Conservation (phyloP, 2,888 invertebrate species). For the Shargacucullia verbasci region DNA sequence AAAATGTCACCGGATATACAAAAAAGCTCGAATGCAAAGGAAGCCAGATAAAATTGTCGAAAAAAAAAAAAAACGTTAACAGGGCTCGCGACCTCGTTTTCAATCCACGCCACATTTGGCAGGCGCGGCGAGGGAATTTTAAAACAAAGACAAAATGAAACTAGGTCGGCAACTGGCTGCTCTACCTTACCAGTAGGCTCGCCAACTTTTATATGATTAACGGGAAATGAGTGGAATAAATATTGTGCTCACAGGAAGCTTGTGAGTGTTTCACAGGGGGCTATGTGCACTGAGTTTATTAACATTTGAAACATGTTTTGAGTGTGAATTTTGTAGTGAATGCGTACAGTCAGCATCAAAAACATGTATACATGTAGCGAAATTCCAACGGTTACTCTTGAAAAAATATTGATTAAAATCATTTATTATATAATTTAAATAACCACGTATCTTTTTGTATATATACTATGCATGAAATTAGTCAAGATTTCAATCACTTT, state of each 20-base stretch:
- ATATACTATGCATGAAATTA: too few species aligned
- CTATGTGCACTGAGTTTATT: constrained; percentile 1
- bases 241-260: constrained; percentile 37
- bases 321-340: not conserved
- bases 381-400: too few species aligned
- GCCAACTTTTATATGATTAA: constrained; percentile 48
- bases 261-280: constrained; percentile 17
- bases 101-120: constrained; percentile 74
- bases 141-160: constrained; percentile 70
- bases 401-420: too few species aligned
- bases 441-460: too few species aligned
- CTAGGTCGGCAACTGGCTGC: constrained; percentile 50
- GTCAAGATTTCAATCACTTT: too few species aligned
- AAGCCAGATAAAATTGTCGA: constrained; percentile 53
- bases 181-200: constrained; percentile 48
- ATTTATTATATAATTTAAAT: too few species aligned
- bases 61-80: constrained; percentile 58
- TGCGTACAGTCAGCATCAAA: too few species aligned
- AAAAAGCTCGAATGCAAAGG: constrained; percentile 52
- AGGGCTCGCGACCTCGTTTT: constrained; percentile 66
- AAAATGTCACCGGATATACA: constrained; percentile 41
- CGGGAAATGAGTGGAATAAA: constrained; percentile 42
- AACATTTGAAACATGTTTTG: constrained; percentile 9
- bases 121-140: constrained; percentile 70
- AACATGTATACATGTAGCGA: too few species aligned